Percentiles rank a stretch among this genome's conserved stretches.
Evolutionary conservation across 2,888 invertebrate genomes (phyloP).

Genomic region (Yponomeuta cagnagella): DNA sequence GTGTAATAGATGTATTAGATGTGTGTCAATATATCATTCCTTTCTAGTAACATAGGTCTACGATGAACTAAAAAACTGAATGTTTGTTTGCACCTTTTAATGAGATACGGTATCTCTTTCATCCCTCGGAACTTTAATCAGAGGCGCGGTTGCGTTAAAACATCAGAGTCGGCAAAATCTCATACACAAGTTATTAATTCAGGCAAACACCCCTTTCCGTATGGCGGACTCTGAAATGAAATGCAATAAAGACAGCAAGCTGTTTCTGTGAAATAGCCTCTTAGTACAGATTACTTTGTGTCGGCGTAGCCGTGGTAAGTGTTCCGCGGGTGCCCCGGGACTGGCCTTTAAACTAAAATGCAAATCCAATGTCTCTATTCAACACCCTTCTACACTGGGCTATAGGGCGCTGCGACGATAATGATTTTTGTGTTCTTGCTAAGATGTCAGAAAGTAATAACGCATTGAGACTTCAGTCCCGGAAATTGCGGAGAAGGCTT

Average conservation of each 20-base stretch:
- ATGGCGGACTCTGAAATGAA: not conserved
- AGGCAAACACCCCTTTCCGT: not conserved
- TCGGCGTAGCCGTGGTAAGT: constrained; percentile 1
- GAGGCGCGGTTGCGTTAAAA: too few relatives aligned
- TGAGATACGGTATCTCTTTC: not conserved
- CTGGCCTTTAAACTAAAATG: constrained; percentile 7
- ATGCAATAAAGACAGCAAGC: constrained; percentile 11
- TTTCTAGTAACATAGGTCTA: too few relatives aligned
- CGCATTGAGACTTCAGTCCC: not conserved
- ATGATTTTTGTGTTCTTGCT: not conserved
- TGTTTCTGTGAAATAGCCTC: constrained; percentile 16
- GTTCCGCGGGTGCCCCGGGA: not conserved
- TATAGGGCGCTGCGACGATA: not conserved
- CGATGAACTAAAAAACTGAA: too few relatives aligned
- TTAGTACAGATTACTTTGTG: constrained; percentile 18
- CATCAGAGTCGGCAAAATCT: not conserved
- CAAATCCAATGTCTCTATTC: constrained; percentile 10
- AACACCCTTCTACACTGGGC: not conserved
- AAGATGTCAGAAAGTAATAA: not conserved
- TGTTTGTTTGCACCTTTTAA: not conserved
- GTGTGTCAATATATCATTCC: too few relatives aligned
- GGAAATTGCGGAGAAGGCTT: not conserved
- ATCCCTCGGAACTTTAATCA: not conserved
- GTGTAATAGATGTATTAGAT: too few relatives aligned
- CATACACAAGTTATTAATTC: not conserved